Percentiles rank a stretch among this genome's conserved stretches.
Evolutionary conservation across 2,113 vertebrate species (phyloP).

Genomic region (Panthera leo): DNA sequence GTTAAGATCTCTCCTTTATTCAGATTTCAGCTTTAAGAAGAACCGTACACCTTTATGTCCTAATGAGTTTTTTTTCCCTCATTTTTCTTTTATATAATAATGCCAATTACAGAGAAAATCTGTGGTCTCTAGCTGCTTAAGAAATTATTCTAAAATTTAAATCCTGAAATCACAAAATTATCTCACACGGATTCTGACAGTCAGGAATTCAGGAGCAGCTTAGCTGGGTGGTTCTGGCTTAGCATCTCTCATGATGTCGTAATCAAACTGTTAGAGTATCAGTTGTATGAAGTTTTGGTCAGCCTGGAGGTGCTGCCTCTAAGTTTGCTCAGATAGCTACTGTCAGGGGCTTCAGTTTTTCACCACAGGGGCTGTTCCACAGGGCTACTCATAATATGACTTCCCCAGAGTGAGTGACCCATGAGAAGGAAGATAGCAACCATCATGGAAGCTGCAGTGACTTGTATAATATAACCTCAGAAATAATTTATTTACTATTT

Average conservation of each 20-base stretch:
- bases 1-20: not conserved
- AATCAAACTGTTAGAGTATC: rapidly evolving
- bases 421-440: not conserved
- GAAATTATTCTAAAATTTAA: not conserved
- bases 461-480: rapidly evolving
- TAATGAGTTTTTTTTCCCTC: not conserved
- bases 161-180: not conserved
- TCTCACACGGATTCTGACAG: not conserved
- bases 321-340: not conserved
- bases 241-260: not conserved
- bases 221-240: not conserved
- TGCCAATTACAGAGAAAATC: not conserved
- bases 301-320: too few species aligned
- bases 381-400: not conserved
- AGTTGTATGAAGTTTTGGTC: not conserved
- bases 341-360: not conserved
- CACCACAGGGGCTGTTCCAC: not conserved
- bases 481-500: not conserved
- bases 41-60: not conserved
- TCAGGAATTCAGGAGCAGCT: not conserved
- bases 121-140: not conserved
- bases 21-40: not conserved
- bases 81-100: not conserved
- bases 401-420: not conserved
- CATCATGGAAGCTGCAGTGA: not conserved